Conservation (phyloP, 2,888 invertebrate species). For the Adineta ricciae region DNA sequence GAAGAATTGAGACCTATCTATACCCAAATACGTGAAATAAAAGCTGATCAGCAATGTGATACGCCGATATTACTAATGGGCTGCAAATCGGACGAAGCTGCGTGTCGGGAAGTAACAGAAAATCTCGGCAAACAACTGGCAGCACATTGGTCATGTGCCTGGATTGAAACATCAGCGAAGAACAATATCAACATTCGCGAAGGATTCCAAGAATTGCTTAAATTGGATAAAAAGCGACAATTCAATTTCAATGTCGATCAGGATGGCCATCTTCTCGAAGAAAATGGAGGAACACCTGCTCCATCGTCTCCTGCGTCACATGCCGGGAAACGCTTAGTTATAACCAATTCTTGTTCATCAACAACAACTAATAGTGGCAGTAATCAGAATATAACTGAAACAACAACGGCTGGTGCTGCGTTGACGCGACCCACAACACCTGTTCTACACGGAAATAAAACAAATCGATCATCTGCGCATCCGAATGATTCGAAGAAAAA, state of each 20-base stretch:
- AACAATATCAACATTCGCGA: slow-evolving; percentile 97
- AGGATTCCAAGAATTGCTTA: slow-evolving; percentile 83
- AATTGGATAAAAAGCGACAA: slow-evolving; percentile 63
- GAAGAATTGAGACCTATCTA: slow-evolving; percentile 92
- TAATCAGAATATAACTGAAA: background rate
- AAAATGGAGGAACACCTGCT: background rate
- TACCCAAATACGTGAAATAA: slow-evolving; percentile 74
- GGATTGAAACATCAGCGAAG: slow-evolving; percentile 98
- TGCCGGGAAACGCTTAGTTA: background rate
- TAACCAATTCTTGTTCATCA: background rate
- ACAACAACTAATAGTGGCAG: background rate
- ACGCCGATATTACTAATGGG: slow-evolving; percentile 95
- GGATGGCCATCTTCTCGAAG: background rate
- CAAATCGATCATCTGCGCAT: background rate
- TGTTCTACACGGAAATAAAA: background rate
- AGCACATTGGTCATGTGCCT: slow-evolving; percentile 75
- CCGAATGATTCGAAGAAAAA: background rate
- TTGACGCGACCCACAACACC: background rate
- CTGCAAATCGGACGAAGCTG: slow-evolving; percentile 89
- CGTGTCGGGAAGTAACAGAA: slow-evolving; percentile 55
- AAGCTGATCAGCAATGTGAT: slow-evolving; percentile 52
- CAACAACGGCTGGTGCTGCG: background rate
- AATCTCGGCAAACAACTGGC: slow-evolving; percentile 78
- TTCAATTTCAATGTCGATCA: slow-evolving; percentile 23
- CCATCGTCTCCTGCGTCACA: background rate